phyloP scores from a whole-genome alignment of 2,797 vertebrate genomes.

The Momotus momota region DNA sequence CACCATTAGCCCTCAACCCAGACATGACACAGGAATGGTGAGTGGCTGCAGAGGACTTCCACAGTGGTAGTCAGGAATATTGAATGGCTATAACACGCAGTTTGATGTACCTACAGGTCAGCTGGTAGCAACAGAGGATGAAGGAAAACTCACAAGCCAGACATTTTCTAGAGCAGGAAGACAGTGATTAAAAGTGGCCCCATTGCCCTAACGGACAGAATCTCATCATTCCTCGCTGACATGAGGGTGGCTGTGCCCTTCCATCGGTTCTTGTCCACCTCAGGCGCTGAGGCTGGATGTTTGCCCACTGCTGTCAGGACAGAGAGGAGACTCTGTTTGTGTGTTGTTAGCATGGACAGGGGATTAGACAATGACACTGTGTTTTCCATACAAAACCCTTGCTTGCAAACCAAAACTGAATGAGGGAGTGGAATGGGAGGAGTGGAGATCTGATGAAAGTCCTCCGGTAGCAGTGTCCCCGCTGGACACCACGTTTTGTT shows the following conservation, averaged over 20 bases:
- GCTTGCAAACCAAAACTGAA: not conserved
- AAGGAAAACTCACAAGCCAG: not conserved
- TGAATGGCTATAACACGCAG: accelerated
- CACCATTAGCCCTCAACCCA: not conserved
- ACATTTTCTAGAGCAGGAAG: not conserved
- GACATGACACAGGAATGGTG: not conserved
- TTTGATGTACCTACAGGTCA: not conserved
- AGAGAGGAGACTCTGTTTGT: not conserved
- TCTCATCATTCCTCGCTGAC: not conserved
- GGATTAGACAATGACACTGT: not conserved
- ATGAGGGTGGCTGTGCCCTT: not conserved
- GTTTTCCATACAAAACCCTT: not conserved
- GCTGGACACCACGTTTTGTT: not conserved
- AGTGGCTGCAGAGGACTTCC: not conserved
- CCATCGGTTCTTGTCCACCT: accelerated
- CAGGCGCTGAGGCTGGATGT: not conserved
- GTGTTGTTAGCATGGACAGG: not conserved
- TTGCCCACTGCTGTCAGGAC: not conserved
- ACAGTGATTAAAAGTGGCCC: too few relatives aligned
- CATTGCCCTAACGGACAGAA: not conserved
- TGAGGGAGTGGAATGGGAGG: not conserved
- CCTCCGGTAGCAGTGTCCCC: not conserved
- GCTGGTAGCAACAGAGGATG: not conserved
- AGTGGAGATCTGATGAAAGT: not conserved
- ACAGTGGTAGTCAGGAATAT: not conserved